Base-by-base conservation (phyloP, 2,797 vertebrate genomes). In the Xerus rutilus region DNA sequence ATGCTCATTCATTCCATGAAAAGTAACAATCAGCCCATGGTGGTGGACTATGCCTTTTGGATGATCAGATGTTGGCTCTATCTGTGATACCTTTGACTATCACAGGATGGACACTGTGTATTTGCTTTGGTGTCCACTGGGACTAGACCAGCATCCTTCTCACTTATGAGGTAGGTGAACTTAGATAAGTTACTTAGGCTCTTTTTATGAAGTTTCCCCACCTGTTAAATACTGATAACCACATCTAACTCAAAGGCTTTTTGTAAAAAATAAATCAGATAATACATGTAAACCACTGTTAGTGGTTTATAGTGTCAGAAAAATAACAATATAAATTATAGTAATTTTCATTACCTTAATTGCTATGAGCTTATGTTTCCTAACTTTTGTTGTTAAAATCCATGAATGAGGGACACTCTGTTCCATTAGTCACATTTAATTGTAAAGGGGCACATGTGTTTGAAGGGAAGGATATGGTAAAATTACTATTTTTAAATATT, bases 201-300 rank as follows among this genome's bases (percentile, higher is more conserved):
- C 35, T 74, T 95, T 93, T 70, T 11, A 72, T 64, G 14, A 95
- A 76, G 17, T 95, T 89, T 93, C 25, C 64, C 96, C 21, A 74
- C 28, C 21, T 77, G 0, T 92, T 64, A 93, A 92, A 69, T 89
- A 52, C 21, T 79, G 18, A 74, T 70, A 88, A 69, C 23, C 30
- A 52, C 1, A 12, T 91, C 52, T 67, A 76, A 92, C 13, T 69
- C 7, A 49, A 17, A 62, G 28, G 2, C 23, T 96, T 94, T 35
- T 85, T 85, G 0, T 74, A 70, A 85, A 52, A 89, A 49, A 64
- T 73, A 72, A 86, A 83, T 94, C 57, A 88, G 74, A 74, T 59
- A 43, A 35, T 74, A 74, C n/a, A n/a, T 78, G 9, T 84, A 92
- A 96, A 90, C 7, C n/a, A 65, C 2, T 43, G 4, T 28, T 0